phyloP scores from a whole-genome alignment of 92 coral and sea anemone genomes.

The Isaurus tuberculatus region DNA sequence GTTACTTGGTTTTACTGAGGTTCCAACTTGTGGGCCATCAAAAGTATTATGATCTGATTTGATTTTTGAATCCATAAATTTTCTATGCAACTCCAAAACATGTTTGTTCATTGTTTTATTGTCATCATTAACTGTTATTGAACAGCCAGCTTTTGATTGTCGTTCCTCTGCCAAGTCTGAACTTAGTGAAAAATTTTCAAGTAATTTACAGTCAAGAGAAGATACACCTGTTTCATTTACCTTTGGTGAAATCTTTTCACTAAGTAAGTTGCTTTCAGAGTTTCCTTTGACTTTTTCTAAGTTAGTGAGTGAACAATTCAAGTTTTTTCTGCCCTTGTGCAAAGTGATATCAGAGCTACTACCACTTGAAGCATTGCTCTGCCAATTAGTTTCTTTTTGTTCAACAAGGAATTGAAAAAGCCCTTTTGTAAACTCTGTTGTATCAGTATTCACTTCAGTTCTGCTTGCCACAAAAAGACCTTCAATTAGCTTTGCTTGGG shows the following conservation, averaged over 20 bases:
- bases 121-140: not conserved
- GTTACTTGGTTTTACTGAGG: not conserved
- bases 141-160: not conserved
- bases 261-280: not conserved
- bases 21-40: not conserved
- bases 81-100: not conserved
- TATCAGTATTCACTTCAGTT: slow-evolving; percentile 2
- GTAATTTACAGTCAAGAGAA: not conserved
- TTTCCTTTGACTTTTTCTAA: not conserved
- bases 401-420: slow-evolving; percentile 30
- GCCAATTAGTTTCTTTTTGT: slow-evolving; percentile 6
- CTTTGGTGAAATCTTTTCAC: not conserved
- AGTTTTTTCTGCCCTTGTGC: not conserved
- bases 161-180: not conserved
- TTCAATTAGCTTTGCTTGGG: slow-evolving; percentile 43
- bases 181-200: slow-evolving; percentile 7
- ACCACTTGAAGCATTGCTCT: not conserved
- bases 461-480: slow-evolving; percentile 9
- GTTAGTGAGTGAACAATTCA: not conserved
- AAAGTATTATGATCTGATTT: not conserved
- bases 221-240: not conserved
- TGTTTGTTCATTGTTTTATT: not conserved
- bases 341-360: not conserved
- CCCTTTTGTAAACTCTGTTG: slow-evolving; percentile 30
- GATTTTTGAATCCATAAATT: not conserved